These are phyloP conservation scores for Mesitornis unicolor DNA, from an alignment of 2,113 vertebrate species.

Conservation along the genomic window DNA sequence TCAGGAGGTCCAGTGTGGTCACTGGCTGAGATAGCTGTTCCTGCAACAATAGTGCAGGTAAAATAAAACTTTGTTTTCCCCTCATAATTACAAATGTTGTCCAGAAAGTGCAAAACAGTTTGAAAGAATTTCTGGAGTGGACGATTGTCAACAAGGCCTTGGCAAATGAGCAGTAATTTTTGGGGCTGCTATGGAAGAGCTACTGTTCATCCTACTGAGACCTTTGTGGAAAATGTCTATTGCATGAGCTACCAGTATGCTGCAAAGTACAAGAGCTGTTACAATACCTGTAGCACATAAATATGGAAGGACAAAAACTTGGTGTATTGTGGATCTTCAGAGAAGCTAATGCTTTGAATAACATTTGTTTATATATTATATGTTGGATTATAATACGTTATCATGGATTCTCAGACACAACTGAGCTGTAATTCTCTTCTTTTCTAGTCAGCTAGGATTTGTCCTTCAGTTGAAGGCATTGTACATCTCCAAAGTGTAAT, in stretches of 20 bases:
- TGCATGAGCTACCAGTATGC: neutral
- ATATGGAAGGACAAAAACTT: neutral
- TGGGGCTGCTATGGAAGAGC: constrained; percentile 7
- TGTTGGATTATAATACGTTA: neutral
- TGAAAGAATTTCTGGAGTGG: constrained; percentile 48
- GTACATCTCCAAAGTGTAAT: neutral
- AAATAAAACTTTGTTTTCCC: neutral
- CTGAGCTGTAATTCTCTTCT: neutral
- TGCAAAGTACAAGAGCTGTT: neutral
- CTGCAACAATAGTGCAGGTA: neutral
- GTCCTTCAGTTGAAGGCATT: neutral
- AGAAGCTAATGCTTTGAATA: neutral
- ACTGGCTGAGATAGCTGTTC: neutral
- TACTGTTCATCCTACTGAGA: constrained; percentile 22
- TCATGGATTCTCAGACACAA: neutral
- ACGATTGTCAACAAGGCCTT: constrained; percentile 25
- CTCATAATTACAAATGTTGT: constrained; percentile 1
- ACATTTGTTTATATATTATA: neutral
- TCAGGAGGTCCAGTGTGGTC: neutral
- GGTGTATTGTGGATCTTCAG: neutral
- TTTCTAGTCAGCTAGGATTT: neutral
- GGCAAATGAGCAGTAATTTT: constrained; percentile 58
- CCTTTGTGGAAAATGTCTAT: neutral
- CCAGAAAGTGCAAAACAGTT: constrained; percentile 59
- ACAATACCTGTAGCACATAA: neutral